Percentiles rank a stretch among this genome's conserved stretches.
phyloP scores from a whole-genome alignment of 2,888 invertebrate genomes.

The Sesamia inferens region DNA sequence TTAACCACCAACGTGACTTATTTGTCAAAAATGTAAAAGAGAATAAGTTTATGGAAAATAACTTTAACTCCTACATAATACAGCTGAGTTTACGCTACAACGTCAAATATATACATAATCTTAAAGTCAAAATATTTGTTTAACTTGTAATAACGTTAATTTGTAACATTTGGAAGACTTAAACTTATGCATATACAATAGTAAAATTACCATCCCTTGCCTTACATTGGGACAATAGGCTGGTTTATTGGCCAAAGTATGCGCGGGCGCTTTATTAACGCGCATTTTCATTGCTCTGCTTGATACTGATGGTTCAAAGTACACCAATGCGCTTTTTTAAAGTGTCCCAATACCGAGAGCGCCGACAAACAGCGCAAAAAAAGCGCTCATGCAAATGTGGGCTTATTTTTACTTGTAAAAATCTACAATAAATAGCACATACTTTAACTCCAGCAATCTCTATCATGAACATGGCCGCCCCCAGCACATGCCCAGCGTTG shows the following conservation, averaged over 20 bases:
- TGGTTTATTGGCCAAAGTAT: not conserved
- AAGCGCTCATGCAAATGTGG: not conserved
- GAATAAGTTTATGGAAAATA: no score
- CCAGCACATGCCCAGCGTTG: slow-evolving; percentile 99
- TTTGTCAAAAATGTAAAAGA: no score
- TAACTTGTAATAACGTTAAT: no score
- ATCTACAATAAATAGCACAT: slow-evolving; percentile 16
- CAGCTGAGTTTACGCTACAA: no score
- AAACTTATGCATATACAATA: no score
- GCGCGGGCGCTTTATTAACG: not conserved
- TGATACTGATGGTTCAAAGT: not conserved
- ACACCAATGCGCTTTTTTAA: not conserved
- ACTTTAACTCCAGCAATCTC: slow-evolving; percentile 99
- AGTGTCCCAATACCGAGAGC: not conserved
- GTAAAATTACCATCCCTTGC: not conserved
- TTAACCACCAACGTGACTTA: no score
- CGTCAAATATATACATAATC: no score
- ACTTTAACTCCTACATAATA: no score
- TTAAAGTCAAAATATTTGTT: no score
- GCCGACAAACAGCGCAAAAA: not conserved
- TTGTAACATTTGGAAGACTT: no score
- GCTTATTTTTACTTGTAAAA: not conserved
- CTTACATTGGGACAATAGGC: no score
- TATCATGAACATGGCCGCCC: slow-evolving; percentile 99
- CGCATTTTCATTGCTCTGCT: not conserved